Evolutionary conservation across 2,797 vertebrate species (phyloP).

Genomic region (Carduelis carduelis): DNA sequence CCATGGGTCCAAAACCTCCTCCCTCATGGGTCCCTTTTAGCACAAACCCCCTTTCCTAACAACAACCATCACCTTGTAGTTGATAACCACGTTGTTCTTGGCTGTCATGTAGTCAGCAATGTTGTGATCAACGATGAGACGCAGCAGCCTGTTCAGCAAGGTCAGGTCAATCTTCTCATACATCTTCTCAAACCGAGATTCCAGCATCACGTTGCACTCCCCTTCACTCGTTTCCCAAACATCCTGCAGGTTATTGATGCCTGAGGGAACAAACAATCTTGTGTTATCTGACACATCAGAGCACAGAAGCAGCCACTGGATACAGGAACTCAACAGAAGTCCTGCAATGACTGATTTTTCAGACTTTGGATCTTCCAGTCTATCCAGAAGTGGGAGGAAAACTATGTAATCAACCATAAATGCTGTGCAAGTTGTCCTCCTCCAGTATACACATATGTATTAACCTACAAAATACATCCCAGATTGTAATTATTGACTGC

Average conservation of each 20-base stretch:
- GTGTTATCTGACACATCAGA: not conserved
- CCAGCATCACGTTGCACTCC: constrained; percentile 98
- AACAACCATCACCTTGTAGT: constrained; percentile 87
- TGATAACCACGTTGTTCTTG: constrained; percentile 99
- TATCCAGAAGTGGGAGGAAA: not conserved
- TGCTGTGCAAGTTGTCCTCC: not conserved
- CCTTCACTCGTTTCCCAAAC: constrained; percentile 98
- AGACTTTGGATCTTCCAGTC: not conserved
- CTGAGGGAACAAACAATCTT: constrained; percentile 61
- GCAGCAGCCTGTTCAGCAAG: constrained; percentile 93
- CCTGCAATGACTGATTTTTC: not conserved
- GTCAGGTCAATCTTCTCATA: constrained; percentile 99
- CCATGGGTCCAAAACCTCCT: not conserved
- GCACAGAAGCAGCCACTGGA: not conserved
- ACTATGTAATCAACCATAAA: not conserved
- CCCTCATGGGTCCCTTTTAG: rapidly evolving
- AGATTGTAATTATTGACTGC: not conserved
- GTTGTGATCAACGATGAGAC: constrained; percentile 99
- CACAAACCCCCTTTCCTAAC: not conserved
- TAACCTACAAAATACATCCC: not conserved
- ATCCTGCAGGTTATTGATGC: constrained; percentile 98
- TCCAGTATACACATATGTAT: rapidly evolving
- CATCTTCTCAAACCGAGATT: constrained; percentile 99
- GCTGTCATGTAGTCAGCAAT: constrained; percentile 99
- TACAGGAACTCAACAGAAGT: rapidly evolving